Base-by-base conservation (phyloP, 2,113 vertebrate genomes). In the Odontophorus gujanensis region DNA sequence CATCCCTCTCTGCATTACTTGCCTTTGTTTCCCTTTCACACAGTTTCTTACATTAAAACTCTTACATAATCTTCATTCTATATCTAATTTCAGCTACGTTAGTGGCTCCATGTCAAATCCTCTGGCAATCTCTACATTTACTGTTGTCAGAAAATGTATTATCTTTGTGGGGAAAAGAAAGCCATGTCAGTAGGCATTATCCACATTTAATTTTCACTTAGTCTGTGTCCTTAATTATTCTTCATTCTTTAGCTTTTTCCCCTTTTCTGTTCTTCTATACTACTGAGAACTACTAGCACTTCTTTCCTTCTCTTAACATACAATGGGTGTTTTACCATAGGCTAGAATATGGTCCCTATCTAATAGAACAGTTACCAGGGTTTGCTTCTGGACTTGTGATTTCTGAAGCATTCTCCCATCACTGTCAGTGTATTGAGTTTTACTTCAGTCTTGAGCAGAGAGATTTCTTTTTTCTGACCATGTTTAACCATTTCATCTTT, bases 401-500 rank as follows among this genome's bases (percentile, higher is more conserved):
- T 87, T 82, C 50, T 77, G 38, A 69, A 59, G 42, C 2, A 4
- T 55, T 55, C 21, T 91, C 84, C 50, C 63, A 88, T 3, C 36
- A 21, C 13, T 25, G 40, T 83, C 75, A 81, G 72, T 50, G 45
- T 59, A 25, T 3, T 90, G 40, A 71, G 45, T 71, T 91, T 83
- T 92, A 55, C 24, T 83, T 93, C 45, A 51, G 0, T 45, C 42
- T 77, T 79, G 40, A 91, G 42, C n/a, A 38, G 12, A 80, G 36
- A 45, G 24, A 55, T 90, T 90, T 86, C 34, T 82, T 1, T 76
- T 62, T 81, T 79, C 68, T 88, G 42, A 32, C 51, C 26, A 5
- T 73, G n/a, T 81, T 85, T 92, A 91, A 76, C 48, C 13, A 88
- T 68, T 83, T 94, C 57, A 51, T 61, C 69, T 90, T 87, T 63